Evolutionary conservation across 2,797 vertebrate species (phyloP).

Genomic region (Hephaestus fuliginosus): DNA sequence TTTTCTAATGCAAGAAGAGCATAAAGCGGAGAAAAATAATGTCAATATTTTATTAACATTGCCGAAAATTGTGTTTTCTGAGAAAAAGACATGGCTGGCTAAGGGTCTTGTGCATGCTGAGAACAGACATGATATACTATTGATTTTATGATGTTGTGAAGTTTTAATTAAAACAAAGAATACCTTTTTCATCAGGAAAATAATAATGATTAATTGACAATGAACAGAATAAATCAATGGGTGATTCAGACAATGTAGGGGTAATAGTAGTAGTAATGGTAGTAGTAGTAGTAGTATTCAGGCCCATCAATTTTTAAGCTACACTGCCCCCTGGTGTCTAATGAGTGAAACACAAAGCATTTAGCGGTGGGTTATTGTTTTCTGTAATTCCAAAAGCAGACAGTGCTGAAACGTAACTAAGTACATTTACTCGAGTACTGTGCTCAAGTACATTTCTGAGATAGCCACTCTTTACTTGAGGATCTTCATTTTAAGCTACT

Average conservation of each 20-base stretch:
- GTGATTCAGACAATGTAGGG: not conserved
- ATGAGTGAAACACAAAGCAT: conserved; percentile 24
- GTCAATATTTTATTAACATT: not conserved
- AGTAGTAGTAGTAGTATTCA: not conserved
- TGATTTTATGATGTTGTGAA: not conserved
- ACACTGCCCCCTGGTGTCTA: conserved; percentile 78
- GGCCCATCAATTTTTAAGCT: conserved; percentile 14
- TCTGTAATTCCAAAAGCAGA: not conserved
- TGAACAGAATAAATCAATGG: not conserved
- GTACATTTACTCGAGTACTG: not conserved
- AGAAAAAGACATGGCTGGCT: not conserved
- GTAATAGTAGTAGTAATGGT: too few species aligned
- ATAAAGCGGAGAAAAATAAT: not conserved
- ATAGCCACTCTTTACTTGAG: not conserved
- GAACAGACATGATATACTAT: not conserved
- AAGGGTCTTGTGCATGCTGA: not conserved
- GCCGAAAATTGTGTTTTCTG: not conserved
- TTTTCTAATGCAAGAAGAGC: too few species aligned
- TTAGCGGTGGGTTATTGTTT: not conserved
- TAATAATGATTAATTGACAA: not conserved
- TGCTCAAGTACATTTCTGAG: not conserved
- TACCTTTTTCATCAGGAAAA: not conserved
- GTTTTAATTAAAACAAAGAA: not conserved
- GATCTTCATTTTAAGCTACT: not conserved
- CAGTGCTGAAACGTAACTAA: not conserved